These are phyloP conservation scores for Rhogogaster chlorosoma DNA, from an alignment of 2,888 invertebrate species.

Conservation along the genomic window DNA sequence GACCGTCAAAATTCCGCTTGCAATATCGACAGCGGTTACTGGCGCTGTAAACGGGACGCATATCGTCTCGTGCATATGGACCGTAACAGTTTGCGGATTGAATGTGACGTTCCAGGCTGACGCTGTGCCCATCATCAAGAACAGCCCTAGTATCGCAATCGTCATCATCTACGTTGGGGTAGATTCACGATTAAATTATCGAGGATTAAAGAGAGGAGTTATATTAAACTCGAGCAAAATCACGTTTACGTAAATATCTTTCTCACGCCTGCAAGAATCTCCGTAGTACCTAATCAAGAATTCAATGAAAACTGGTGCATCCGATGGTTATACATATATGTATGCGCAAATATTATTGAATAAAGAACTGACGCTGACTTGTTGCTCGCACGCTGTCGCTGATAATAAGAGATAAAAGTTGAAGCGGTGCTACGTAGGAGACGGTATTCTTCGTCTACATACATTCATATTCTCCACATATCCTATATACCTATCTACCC, in stretches of 20 bases:
- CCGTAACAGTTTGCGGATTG: conserved; percentile 67
- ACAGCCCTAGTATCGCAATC: conserved; percentile 62
- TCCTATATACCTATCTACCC: not conserved
- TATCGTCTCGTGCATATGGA: conserved; percentile 79
- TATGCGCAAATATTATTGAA: not conserved
- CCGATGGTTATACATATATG: not conserved
- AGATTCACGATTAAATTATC: conserved; percentile 58
- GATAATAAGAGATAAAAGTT: not conserved
- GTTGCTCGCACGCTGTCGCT: not conserved
- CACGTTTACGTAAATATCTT: not conserved
- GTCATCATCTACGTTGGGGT: conserved; percentile 60
- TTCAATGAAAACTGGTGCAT: not conserved
- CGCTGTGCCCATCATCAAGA: conserved; percentile 65
- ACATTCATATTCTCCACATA: not conserved
- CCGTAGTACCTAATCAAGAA: not conserved
- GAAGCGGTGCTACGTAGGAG: not conserved
- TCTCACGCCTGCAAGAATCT: not conserved
- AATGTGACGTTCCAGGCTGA: conserved; percentile 66
- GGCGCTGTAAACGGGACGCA: conserved; percentile 77
- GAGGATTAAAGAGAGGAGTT: not conserved
- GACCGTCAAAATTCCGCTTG: conserved; percentile 58
- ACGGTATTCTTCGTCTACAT: not conserved
- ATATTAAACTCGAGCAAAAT: not conserved
- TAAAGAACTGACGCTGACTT: not conserved
- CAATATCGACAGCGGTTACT: conserved; percentile 66